Evolutionary conservation across 1,140 invertebrate species (phyloP).

Genomic region (Periplaneta americana): DNA sequence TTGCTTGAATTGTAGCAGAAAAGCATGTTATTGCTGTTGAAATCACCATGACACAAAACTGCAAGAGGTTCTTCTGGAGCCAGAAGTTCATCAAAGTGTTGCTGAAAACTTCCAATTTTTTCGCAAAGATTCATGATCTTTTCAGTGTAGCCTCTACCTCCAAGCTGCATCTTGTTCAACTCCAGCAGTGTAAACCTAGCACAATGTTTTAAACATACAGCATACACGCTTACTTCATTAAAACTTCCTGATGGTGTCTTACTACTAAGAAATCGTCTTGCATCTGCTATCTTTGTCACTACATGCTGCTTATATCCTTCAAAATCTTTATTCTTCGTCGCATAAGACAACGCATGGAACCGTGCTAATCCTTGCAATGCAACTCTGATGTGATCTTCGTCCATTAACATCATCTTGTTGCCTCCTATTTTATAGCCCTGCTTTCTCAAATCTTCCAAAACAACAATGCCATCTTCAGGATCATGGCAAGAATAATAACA

Average conservation of each 20-base stretch:
- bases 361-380: constrained; percentile 32
- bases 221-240: not conserved
- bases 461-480: constrained; percentile 21
- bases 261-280: not conserved
- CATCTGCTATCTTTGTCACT: constrained; percentile 20
- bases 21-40: constrained; percentile 36
- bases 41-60: constrained; percentile 38
- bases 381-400: constrained; percentile 28
- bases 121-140: not conserved
- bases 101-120: not conserved
- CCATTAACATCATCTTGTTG: constrained; percentile 12
- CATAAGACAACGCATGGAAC: constrained; percentile 36
- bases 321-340: constrained; percentile 27
- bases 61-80: constrained; percentile 29
- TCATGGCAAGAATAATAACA: not conserved
- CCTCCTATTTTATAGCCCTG: constrained; percentile 16
- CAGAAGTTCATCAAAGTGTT: not conserved
- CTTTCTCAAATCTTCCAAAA: constrained; percentile 30
- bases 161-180: not conserved
- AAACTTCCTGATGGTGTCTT: not conserved
- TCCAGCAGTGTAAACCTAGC: not conserved
- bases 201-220: not conserved
- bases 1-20: constrained; percentile 24
- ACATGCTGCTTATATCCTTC: constrained; percentile 29
- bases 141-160: not conserved